Conservation (phyloP, 2,888 invertebrate genomes). For the Hedychridium roseum region DNA sequence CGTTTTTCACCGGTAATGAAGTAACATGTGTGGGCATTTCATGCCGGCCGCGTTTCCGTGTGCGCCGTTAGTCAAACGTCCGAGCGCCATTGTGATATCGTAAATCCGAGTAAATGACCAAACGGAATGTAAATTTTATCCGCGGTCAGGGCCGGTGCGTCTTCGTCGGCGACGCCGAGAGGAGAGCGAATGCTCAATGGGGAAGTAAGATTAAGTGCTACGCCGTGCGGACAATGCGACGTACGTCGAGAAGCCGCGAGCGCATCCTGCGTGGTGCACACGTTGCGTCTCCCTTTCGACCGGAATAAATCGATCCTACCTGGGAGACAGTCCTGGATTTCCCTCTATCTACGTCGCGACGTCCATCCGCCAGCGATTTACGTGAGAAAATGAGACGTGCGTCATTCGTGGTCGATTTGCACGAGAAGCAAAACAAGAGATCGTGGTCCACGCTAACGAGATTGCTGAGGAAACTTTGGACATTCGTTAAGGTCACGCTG, state of each 20-base stretch:
- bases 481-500: no score
- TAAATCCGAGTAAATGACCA: conserved; percentile 22
- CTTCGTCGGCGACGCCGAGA: conserved; percentile 14
- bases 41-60: background rate
- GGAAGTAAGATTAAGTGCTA: conserved; percentile 38
- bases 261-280: conserved; percentile 27
- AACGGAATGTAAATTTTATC: conserved; percentile 20
- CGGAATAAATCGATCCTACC: conserved; percentile 37
- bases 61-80: background rate
- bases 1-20: no score
- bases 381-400: no score
- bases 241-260: conserved; percentile 25
- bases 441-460: no score
- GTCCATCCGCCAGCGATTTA: no score
- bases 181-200: conserved; percentile 12
- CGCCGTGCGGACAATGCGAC: conserved; percentile 34
- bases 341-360: no score
- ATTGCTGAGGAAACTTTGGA: no score
- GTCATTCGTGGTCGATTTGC: no score
- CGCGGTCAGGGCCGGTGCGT: conserved; percentile 8
- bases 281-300: conserved; percentile 24
- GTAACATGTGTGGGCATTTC: background rate
- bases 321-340: no score
- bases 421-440: no score
- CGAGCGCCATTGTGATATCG: conserved; percentile 1